Evolutionary conservation across 2,888 invertebrate species (phyloP), one percentile per base, ranked within the genome.

Genomic region (Oligia fasciuncula): DNA sequence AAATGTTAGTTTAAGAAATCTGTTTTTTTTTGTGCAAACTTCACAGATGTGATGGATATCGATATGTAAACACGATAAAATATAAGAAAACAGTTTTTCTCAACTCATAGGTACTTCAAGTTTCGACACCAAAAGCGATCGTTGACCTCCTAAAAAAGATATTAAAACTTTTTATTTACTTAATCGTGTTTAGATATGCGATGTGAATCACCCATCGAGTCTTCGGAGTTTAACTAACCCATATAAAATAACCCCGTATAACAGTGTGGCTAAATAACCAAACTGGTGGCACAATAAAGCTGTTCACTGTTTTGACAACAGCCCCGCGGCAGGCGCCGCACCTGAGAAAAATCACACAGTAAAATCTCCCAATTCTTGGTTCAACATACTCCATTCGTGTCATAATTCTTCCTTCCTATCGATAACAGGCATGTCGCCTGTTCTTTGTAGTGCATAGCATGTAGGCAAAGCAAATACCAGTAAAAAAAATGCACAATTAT

Each of bases 401-500:
- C 9, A 68, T 51, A 66, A 77, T 62, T 40, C 4, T 70, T 13
- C 5, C n/a, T 71, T 49, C 14, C 46, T 74, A 80, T 60, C 49
- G 43, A 57, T 63, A 74, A 43, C 13, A 63, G 17, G 35, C n/a
- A 57, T 69, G 40, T 71, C 57, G 40, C 40, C 13, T 68, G 66
- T 82, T 75, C 51, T 29, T 54, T 76, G 68, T 72, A 76, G 65
- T 65, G 60, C 81, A 72, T 62, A 46, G 65, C 51, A 68, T 80
- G 75, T 62, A 68, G 63, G 72, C 65, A 73, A 81, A 69, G 60
- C 65, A 81, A 76, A 81, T 75, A 75, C 67, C 40, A 83, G 67
- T 75, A 1, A n/a, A 69, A 17, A n/a, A 35, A 81, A 81, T 81
- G 40, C 81, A 81, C 81, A 80, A 62, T 75, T 65, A 65, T 60